phyloP scores from a whole-genome alignment of 1,140 invertebrate genomes.

The Listronotus bonariensis region DNA sequence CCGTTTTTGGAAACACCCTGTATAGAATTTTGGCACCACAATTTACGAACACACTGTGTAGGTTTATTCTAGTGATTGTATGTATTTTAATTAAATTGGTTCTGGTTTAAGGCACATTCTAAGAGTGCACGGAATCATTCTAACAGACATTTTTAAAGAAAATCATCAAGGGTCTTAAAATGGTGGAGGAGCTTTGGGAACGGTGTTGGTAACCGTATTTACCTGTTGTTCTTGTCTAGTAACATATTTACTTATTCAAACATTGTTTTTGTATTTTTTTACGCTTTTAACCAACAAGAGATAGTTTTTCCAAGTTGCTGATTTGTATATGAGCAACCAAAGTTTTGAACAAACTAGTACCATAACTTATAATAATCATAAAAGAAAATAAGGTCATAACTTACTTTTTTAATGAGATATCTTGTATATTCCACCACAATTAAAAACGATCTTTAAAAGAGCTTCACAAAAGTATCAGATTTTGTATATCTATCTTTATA shows the following conservation, averaged over 20 bases:
- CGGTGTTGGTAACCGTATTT: slow-evolving; percentile 10
- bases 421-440: too few relatives aligned
- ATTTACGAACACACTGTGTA: too few relatives aligned
- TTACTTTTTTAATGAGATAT: too few relatives aligned
- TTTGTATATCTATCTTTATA: too few relatives aligned
- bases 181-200: slow-evolving; percentile 15
- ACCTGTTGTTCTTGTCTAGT: background rate
- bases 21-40: too few relatives aligned
- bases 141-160: background rate
- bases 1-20: too few relatives aligned
- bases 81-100: slow-evolving; percentile 1
- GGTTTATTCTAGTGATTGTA: background rate
- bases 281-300: slow-evolving; percentile 6
- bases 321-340: too few relatives aligned
- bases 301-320: background rate
- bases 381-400: too few relatives aligned
- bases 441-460: too few relatives aligned
- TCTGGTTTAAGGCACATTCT: background rate
- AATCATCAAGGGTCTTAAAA: slow-evolving; percentile 8
- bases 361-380: too few relatives aligned
- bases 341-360: too few relatives aligned
- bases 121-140: background rate
- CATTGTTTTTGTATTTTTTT: background rate
- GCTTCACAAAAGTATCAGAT: too few relatives aligned
- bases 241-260: background rate